Evolutionary conservation across 2,797 vertebrate species (phyloP), one percentile per base, ranked within the genome.

Genomic region (Rhinella marina): DNA sequence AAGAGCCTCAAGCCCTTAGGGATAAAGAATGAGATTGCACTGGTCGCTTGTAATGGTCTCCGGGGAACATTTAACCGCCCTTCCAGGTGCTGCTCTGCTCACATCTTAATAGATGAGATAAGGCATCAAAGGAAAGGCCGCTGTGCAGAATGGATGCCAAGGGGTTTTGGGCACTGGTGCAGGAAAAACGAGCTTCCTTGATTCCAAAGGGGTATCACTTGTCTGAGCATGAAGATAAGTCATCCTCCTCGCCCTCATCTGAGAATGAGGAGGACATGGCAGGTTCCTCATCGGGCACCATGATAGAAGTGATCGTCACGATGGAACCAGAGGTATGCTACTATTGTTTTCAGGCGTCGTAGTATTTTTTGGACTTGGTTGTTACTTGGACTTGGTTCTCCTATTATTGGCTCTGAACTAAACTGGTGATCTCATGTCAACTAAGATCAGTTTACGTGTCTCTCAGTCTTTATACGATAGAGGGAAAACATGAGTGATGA

Each of bases 81-180:
- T 82, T 27, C 13, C 16, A 90, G 86, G 76, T 80, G 59, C 64
- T 59, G 4, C 66, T 81, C 17, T 83, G 62, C n/a, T 61, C 29
- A 57, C 41, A 25, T 23, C 81, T 27, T 61, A 50, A 56, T 59
- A 86, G 66, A 76, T 54, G 11, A 23, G n/a, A 50, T 64, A 85
- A 61, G 64, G 59, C 57, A n/a, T 25, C 56, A 25, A 62, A 25
- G 83, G 0, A 54, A 64, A 50, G 11, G 48, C 25, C 59, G 23
- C 3, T 32, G 13, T 29, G 52, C 52, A 19, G 23, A 11, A 80
- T 90, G 86, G 87, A 87, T 64, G 17, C 86, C 17, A 88, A 90
- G 73, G 90, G 88, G 17, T 85, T 88, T 81, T 90, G 84, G 90
- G 25, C 84, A 19, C 72, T 90, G 75, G 87, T 90, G 21, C 88